Percentiles rank a stretch among this genome's conserved stretches.
Evolutionary conservation across 2,888 invertebrate species (phyloP).

Genomic region (Drosophila barbarae): DNA sequence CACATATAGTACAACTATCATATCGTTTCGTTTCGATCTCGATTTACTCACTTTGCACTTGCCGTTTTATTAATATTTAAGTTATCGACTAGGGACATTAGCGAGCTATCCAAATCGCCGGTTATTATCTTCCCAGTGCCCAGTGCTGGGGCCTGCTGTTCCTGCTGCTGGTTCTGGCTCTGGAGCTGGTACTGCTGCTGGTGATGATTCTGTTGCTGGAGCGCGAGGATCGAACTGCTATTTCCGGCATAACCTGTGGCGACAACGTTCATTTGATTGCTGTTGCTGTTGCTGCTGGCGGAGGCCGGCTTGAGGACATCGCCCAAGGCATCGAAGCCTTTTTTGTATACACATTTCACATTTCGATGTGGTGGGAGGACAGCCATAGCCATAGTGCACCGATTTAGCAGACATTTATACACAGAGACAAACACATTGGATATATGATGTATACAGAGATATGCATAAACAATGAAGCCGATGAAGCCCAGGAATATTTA

Average conservation of each 20-base stretch:
- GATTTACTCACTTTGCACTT: slow-evolving; percentile 84
- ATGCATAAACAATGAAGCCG: slow-evolving; percentile 63
- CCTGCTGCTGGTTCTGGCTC: slow-evolving; percentile 77
- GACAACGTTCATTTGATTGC: slow-evolving; percentile 78
- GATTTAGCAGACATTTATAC: slow-evolving; percentile 67
- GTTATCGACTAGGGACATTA: slow-evolving; percentile 96
- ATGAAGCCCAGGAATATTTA: slow-evolving; percentile 41
- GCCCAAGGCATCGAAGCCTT: slow-evolving; percentile 88
- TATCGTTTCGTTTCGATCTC: slow-evolving; percentile 26
- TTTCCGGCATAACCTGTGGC: slow-evolving; percentile 76
- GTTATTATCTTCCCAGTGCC: slow-evolving; percentile 88
- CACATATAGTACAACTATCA: slow-evolving; percentile 17
- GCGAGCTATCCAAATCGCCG: slow-evolving; percentile 95
- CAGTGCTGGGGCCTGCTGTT: slow-evolving; percentile 54
- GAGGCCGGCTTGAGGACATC: slow-evolving; percentile 85
- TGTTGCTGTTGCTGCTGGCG: slow-evolving; percentile 61
- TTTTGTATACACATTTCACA: slow-evolving; percentile 41
- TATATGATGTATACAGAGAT: slow-evolving; percentile 44
- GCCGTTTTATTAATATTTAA: slow-evolving; percentile 90
- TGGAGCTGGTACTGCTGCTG: slow-evolving; percentile 51
- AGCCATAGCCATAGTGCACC: slow-evolving; percentile 59
- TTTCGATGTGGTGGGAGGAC: slow-evolving; percentile 33
- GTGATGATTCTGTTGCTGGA: slow-evolving; percentile 70
- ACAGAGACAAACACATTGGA: slow-evolving; percentile 64
- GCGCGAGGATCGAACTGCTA: slow-evolving; percentile 60